phyloP scores from a whole-genome alignment of 1,140 invertebrate species.

The Pectinophora gossypiella region DNA sequence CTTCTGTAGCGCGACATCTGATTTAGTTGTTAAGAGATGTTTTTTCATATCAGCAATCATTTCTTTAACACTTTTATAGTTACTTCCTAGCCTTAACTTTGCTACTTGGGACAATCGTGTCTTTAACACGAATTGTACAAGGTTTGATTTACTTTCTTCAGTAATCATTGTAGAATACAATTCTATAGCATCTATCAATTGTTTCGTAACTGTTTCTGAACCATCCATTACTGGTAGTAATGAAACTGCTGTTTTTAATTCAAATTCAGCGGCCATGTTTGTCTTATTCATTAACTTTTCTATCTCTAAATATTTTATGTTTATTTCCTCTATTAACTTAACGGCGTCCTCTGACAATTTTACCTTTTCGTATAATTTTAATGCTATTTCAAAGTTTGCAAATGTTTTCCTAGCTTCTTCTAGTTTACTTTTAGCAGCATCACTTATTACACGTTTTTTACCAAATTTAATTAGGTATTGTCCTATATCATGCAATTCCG shows the following conservation, averaged over 20 bases:
- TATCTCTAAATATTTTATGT: too few species aligned
- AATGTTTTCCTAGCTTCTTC: too few species aligned
- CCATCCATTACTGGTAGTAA: not conserved
- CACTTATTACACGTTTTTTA: too few species aligned
- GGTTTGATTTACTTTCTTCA: not conserved
- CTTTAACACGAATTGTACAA: not conserved
- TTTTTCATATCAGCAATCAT: slow-evolving; percentile 1
- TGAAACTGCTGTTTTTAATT: not conserved
- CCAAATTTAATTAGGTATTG: too few species aligned
- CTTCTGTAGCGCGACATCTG: not conserved
- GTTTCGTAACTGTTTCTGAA: not conserved
- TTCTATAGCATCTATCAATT: slow-evolving; percentile 1
- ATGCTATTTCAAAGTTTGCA: too few species aligned
- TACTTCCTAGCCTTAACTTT: not conserved
- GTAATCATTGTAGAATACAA: not conserved
- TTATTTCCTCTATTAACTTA: too few species aligned
- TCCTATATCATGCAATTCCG: too few species aligned
- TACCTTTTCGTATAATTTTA: too few species aligned
- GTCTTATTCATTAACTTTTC: too few species aligned
- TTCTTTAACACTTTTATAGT: not conserved
- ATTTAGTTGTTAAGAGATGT: not conserved
- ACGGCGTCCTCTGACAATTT: too few species aligned
- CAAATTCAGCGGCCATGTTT: too few species aligned
- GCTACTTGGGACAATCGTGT: not conserved
- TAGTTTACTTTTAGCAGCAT: too few species aligned